Conservation (phyloP, 2,113 vertebrate species). For the Paradoxurus hermaphroditus region DNA sequence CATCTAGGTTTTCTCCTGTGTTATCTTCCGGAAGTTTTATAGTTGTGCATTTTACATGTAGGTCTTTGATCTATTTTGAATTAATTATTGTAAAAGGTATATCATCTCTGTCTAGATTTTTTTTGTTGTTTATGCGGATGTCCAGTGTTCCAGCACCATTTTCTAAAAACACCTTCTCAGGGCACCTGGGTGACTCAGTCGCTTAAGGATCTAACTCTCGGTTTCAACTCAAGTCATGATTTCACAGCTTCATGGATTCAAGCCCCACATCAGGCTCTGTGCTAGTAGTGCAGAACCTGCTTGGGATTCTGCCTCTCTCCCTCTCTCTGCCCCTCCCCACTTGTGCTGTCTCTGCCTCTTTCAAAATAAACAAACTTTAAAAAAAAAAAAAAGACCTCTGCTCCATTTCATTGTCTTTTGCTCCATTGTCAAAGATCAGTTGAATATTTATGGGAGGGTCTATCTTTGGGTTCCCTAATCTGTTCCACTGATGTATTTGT, state of each 20-base stretch:
- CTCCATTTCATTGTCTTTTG: neutral
- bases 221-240: too few relatives aligned
- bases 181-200: too few relatives aligned
- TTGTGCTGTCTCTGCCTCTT: too few relatives aligned
- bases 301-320: too few relatives aligned
- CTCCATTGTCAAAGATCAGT: neutral
- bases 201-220: too few relatives aligned
- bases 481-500: neutral
- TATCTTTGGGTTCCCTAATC: neutral
- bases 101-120: neutral
- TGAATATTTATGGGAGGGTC: neutral
- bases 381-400: neutral
- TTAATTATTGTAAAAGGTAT: neutral
- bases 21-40: neutral
- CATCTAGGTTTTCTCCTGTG: neutral
- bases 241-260: too few relatives aligned
- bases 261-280: too few relatives aligned
- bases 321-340: too few relatives aligned
- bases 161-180: neutral
- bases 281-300: too few relatives aligned
- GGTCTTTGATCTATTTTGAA: neutral
- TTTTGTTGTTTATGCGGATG: neutral
- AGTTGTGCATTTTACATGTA: neutral
- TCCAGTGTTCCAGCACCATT: neutral
- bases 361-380: too few relatives aligned